Percentiles rank a stretch among this genome's conserved stretches.
phyloP scores from a whole-genome alignment of 1,140 invertebrate genomes.

The Drosophila yakuba region DNA sequence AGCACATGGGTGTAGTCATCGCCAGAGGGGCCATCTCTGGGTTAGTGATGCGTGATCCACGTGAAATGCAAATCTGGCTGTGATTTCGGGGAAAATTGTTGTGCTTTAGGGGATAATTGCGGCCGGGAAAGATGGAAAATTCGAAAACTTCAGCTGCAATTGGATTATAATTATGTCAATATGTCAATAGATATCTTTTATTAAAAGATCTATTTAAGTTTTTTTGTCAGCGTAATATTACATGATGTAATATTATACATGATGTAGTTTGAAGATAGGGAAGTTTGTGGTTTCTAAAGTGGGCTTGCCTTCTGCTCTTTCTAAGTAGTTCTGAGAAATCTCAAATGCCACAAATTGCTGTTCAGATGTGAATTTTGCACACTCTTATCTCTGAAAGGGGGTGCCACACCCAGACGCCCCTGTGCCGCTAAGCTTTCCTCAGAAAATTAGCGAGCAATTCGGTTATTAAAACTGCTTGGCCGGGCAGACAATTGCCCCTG shows the following conservation, averaged over 20 bases:
- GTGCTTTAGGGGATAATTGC: conserved; percentile 16
- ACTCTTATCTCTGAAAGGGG: conserved; percentile 24
- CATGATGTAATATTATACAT: too few species aligned
- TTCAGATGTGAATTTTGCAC: conserved; percentile 8
- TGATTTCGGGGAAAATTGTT: neutral
- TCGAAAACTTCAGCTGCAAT: neutral
- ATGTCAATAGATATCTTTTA: too few species aligned
- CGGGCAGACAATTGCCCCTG: conserved; percentile 41
- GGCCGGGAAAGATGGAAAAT: neutral
- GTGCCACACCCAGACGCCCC: conserved; percentile 47
- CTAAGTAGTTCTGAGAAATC: neutral
- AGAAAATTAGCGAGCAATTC: conserved; percentile 70
- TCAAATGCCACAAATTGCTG: neutral
- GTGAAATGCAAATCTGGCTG: conserved; percentile 29
- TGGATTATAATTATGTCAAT: neutral
- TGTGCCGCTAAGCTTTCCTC: conserved; percentile 43
- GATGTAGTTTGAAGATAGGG: too few species aligned
- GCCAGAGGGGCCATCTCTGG: conserved; percentile 29
- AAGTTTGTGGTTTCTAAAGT: neutral
- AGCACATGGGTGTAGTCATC: conserved; percentile 32
- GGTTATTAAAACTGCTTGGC: conserved; percentile 71
- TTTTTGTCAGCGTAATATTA: too few species aligned
- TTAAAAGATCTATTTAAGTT: too few species aligned
- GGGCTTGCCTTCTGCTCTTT: neutral
- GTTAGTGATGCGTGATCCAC: conserved; percentile 39